These are phyloP conservation scores for Frankliniella fusca DNA, from an alignment of 2,888 invertebrate species.

Conservation along the genomic window DNA sequence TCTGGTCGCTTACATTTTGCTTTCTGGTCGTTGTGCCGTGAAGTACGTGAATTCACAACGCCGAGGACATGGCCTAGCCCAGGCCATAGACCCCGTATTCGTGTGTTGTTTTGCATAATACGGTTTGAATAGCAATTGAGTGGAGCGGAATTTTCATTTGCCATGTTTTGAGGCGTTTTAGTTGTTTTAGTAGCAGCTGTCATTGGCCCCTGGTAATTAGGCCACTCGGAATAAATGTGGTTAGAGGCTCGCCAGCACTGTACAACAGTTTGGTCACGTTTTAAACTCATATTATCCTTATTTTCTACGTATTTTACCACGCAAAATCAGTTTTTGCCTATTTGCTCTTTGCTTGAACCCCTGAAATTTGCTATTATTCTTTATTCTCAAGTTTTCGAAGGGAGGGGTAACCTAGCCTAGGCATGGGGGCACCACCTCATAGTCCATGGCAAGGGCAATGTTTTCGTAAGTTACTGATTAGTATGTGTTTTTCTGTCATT, in stretches of 20 bases:
- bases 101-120: neutral
- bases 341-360: too few species aligned
- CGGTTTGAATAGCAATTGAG: neutral
- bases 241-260: neutral
- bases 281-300: neutral
- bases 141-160: neutral
- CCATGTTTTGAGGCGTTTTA: neutral
- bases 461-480: neutral
- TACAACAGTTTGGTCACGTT: neutral
- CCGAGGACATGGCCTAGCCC: slow-evolving; percentile 23
- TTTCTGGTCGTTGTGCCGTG: neutral
- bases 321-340: neutral
- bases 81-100: neutral
- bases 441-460: slow-evolving; percentile 13
- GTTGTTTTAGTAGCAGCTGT: neutral
- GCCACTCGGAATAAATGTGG: slow-evolving; percentile 19
- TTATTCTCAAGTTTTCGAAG: neutral
- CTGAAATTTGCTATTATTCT: too few species aligned
- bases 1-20: neutral
- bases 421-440: slow-evolving; percentile 16
- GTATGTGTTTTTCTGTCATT: neutral
- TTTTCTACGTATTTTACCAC: neutral
- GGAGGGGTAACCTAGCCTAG: slow-evolving; percentile 23
- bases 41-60: slow-evolving; percentile 8
- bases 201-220: slow-evolving; percentile 13